phyloP scores from a whole-genome alignment of 2,797 vertebrate species.

The Acropternis orthonyx region DNA sequence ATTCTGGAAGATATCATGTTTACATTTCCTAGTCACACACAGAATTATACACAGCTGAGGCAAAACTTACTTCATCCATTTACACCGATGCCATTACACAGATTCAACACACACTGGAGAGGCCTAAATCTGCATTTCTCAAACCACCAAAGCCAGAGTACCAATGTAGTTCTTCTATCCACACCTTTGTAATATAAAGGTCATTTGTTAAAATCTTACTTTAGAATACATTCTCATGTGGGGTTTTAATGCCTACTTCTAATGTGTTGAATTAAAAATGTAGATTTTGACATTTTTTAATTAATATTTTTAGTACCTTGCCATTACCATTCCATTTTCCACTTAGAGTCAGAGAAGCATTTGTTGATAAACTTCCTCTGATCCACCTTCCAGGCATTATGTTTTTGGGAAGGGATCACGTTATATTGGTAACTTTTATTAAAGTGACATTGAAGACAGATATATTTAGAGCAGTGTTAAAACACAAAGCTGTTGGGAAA shows the following conservation, averaged over 20 bases:
- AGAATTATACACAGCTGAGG: not conserved
- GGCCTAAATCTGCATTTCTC: not conserved
- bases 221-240: not conserved
- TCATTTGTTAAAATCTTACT: not conserved
- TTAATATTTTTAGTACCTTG: not conserved
- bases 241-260: not conserved
- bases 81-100: not conserved
- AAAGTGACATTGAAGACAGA: not conserved
- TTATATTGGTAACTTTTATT: not conserved
- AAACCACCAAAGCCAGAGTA: not conserved
- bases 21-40: not conserved
- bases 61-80: not conserved
- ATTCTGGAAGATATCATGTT: not conserved
- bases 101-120: rapidly evolving
- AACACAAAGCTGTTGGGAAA: not conserved
- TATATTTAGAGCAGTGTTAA: not conserved
- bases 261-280: not conserved
- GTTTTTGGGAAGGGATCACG: not conserved
- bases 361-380: not conserved
- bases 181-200: rapidly evolving
- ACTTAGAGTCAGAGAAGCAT: not conserved
- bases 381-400: not conserved
- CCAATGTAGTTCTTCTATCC: not conserved
- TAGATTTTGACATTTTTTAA: not conserved
- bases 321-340: not conserved